phyloP scores from a whole-genome alignment of 53 echinoderm and acorn worm species.

The Zoroaster sp. region DNA sequence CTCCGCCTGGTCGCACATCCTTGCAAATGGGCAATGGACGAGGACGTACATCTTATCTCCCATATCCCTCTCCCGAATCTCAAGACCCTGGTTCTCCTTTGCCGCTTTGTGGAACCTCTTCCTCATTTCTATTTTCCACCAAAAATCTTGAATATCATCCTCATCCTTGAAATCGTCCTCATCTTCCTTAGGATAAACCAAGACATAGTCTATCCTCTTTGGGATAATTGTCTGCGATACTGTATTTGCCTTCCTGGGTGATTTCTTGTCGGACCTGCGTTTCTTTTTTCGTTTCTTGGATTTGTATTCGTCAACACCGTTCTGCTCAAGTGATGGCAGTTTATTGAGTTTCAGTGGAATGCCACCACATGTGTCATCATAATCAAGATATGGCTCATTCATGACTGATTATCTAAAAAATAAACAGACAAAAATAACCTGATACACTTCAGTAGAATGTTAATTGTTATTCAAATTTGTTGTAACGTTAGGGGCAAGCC shows the following conservation, averaged over 20 bases:
- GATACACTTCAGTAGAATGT: background rate
- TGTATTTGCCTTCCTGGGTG: background rate
- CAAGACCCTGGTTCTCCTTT: constrained; percentile 52
- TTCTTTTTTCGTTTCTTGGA: constrained; percentile 63
- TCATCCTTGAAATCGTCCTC: constrained; percentile 47
- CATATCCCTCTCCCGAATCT: constrained; percentile 64
- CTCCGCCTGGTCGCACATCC: constrained; percentile 85
- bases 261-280: constrained; percentile 8
- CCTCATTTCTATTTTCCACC: constrained; percentile 37
- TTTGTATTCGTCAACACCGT: constrained; percentile 6
- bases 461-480: background rate
- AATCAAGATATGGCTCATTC: constrained; percentile 25
- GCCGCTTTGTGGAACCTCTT: constrained; percentile 69
- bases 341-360: constrained; percentile 17
- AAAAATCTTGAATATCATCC: constrained; percentile 59
- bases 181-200: constrained; percentile 50
- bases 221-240: constrained; percentile 15
- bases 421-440: background rate
- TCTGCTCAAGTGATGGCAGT: constrained; percentile 13
- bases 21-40: constrained; percentile 81
- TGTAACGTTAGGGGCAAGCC: background rate
- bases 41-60: constrained; percentile 75
- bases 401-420: background rate
- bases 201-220: constrained; percentile 45
- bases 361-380: constrained; percentile 38